A percentile compares a stretch with the other conserved stretches of the same genome.
Conservation (phyloP, 37 sponge, comb jelly and placozoan genomes). For the Mnemiopsis leidyi region DNA sequence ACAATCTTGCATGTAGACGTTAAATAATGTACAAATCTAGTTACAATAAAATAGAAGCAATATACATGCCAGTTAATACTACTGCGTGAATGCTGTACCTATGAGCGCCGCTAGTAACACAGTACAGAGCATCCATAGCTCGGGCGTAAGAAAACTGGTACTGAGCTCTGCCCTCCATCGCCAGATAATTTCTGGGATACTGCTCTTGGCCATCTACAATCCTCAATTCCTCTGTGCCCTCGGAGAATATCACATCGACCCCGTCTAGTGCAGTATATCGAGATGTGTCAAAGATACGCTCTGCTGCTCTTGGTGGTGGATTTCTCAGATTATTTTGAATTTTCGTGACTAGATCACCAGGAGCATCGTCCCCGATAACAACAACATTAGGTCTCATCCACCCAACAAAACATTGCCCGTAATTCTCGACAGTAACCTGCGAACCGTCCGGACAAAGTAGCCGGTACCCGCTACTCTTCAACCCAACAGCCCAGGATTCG, state of each 20-base stretch:
- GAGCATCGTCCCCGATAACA: neutral
- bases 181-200: neutral
- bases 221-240: neutral
- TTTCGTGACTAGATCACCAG: neutral
- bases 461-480: neutral
- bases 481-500: neutral
- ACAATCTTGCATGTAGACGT: too few relatives aligned
- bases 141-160: neutral
- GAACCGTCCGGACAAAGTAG: slow-evolving; percentile 19
- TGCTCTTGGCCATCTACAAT: neutral
- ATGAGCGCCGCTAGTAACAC: neutral
- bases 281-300: neutral
- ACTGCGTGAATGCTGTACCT: too few relatives aligned
- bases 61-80: too few relatives aligned
- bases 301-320: neutral
- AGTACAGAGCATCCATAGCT: neutral
- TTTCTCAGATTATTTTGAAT: slow-evolving; percentile 4
- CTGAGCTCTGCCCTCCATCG: neutral
- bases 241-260: neutral
- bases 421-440: neutral
- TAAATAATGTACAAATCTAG: too few relatives aligned
- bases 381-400: neutral
- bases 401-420: neutral
- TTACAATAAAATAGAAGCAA: too few relatives aligned
- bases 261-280: neutral